phyloP scores from a whole-genome alignment of 2,888 invertebrate genomes.

The Acronicta aceris region DNA sequence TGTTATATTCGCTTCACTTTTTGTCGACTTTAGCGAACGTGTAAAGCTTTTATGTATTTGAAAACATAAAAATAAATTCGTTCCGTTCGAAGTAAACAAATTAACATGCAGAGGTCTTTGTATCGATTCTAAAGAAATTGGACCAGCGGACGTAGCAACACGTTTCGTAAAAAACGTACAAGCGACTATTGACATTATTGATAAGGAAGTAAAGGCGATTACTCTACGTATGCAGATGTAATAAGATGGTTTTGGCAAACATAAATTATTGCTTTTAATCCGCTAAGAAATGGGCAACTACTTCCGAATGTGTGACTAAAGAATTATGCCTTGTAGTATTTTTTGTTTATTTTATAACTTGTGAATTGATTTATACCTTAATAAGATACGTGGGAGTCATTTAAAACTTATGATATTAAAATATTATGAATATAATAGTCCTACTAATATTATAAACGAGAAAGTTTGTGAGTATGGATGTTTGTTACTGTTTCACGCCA shows the following conservation, averaged over 20 bases:
- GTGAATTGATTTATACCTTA: conserved; percentile 28
- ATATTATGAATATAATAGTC: too few relatives aligned
- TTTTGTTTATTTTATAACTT: conserved; percentile 30
- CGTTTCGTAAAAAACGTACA: conserved; percentile 16
- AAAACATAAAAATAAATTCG: conserved; percentile 60
- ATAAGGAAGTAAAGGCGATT: conserved; percentile 4
- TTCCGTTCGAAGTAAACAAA: conserved; percentile 62
- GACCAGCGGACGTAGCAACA: conserved; percentile 53
- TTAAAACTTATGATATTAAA: background rate
- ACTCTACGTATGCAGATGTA: conserved; percentile 19
- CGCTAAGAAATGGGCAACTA: conserved; percentile 39
- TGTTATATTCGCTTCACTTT: conserved; percentile 39
- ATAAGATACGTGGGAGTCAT: background rate
- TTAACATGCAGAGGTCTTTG: conserved; percentile 60
- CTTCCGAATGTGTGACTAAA: conserved; percentile 46
- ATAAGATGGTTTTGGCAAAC: conserved; percentile 37
- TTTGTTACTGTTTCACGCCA: too few relatives aligned
- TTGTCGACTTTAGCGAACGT: conserved; percentile 31
- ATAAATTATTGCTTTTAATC: conserved; percentile 46
- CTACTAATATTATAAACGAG: too few relatives aligned
- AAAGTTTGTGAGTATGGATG: too few relatives aligned
- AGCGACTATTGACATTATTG: conserved; percentile 20
- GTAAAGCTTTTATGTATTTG: conserved; percentile 36
- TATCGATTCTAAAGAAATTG: conserved; percentile 63
- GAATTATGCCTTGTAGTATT: conserved; percentile 31